Evolutionary conservation across 2,113 vertebrate genomes (phyloP).

Genomic region (Hemicordylus capensis): DNA sequence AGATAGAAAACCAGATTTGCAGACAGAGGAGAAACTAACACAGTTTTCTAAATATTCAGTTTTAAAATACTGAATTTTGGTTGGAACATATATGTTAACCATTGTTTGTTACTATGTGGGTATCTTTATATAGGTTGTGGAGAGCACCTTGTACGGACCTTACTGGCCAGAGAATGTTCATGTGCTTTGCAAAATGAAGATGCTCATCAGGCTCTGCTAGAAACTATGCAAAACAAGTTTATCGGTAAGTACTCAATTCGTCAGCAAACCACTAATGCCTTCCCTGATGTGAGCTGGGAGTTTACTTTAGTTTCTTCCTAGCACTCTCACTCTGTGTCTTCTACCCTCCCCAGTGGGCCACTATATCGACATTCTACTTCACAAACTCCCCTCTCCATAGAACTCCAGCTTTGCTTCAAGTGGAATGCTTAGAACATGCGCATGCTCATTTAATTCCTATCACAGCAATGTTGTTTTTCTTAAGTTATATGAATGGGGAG

Average conservation of each 20-base stretch:
- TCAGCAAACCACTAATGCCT: not conserved
- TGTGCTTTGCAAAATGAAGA: conserved; percentile 95
- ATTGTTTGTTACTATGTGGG: not conserved
- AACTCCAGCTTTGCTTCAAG: not conserved
- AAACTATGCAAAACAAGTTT: conserved; percentile 99
- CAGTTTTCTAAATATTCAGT: not conserved
- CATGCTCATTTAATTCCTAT: no score
- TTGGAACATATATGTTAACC: not conserved
- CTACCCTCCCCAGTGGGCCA: not conserved
- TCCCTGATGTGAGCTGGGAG: not conserved
- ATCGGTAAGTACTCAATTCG: conserved; percentile 85
- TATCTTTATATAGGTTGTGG: conserved; percentile 88
- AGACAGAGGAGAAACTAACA: not conserved
- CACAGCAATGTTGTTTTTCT: not conserved
- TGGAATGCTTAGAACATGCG: not conserved
- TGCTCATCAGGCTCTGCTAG: conserved; percentile 95
- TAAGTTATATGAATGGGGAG: no score
- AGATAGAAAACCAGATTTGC: not conserved
- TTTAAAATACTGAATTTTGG: not conserved
- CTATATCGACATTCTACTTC: not conserved
- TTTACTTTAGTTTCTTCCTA: not conserved
- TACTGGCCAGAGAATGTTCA: conserved; percentile 97
- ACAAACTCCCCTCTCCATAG: not conserved
- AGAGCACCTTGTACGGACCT: conserved; percentile 97
- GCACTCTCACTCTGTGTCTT: not conserved